A percentile compares a stretch with the other conserved stretches of the same genome.
phyloP scores from a whole-genome alignment of 2,113 vertebrate genomes.

The Redunca redunca region DNA sequence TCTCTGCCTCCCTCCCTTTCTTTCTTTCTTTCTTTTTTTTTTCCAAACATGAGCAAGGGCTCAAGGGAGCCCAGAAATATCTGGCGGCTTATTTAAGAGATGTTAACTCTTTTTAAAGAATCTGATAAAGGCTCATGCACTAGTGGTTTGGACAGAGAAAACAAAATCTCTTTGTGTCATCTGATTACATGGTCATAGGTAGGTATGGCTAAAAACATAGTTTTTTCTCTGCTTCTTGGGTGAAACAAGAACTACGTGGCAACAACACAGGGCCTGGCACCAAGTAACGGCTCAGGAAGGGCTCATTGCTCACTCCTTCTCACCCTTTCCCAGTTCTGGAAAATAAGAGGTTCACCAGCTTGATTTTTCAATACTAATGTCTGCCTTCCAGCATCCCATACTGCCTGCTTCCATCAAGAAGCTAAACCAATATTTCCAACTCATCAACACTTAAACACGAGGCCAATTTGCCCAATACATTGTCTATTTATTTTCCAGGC shows the following conservation, averaged over 20 bases:
- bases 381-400: constrained; percentile 16
- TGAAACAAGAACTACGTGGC: neutral
- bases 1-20: too few relatives aligned
- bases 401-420: constrained; percentile 39
- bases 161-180: neutral
- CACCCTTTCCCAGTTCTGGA: neutral
- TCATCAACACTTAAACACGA: constrained; percentile 57
- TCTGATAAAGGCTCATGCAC: neutral
- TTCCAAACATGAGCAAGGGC: neutral
- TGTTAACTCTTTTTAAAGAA: neutral
- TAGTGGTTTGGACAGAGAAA: neutral
- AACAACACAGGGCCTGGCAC: neutral
- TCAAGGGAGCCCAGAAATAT: neutral
- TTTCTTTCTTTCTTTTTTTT: neutral
- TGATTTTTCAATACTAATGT: neutral
- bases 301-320: neutral
- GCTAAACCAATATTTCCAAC: constrained; percentile 46
- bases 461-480: constrained; percentile 64
- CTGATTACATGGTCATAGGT: neutral
- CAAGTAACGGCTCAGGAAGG: neutral
- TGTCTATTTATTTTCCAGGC: constrained; percentile 64
- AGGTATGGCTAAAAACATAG: neutral
- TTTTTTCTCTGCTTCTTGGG: neutral
- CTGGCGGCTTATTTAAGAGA: neutral
- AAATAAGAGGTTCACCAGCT: neutral